A percentile compares a stretch with the other conserved stretches of the same genome.
These are phyloP conservation scores for Capricornis sumatraensis DNA, from an alignment of 2,113 vertebrate species.

Conservation along the genomic window DNA sequence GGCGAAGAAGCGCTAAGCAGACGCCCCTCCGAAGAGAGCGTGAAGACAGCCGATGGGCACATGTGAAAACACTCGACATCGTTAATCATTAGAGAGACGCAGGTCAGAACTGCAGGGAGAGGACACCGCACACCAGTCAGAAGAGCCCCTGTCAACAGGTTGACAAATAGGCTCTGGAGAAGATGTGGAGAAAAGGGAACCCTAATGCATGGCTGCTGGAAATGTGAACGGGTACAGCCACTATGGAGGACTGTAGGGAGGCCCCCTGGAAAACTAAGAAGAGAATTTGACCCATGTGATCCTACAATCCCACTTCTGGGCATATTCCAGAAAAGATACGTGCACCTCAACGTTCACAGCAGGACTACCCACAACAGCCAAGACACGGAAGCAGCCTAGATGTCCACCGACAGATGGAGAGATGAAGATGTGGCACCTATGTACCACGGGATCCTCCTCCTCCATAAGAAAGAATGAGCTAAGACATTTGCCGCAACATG, in stretches of 20 bases:
- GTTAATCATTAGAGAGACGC: background rate
- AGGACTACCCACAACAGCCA: rapidly evolving
- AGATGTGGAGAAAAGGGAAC: background rate
- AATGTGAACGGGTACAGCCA: rapidly evolving
- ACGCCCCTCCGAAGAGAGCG: rapidly evolving
- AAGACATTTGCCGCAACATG: rapidly evolving
- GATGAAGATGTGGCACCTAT: rapidly evolving
- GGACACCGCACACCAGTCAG: rapidly evolving
- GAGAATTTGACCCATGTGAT: rapidly evolving
- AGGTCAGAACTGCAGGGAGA: background rate
- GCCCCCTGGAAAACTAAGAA: background rate
- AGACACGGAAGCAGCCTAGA: background rate
- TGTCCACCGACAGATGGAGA: rapidly evolving
- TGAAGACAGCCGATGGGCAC: background rate
- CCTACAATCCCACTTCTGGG: background rate
- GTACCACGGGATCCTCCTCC: background rate
- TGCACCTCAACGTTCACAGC: background rate
- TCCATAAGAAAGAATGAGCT: rapidly evolving
- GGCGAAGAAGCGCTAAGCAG: background rate
- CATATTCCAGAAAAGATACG: background rate
- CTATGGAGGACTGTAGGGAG: background rate
- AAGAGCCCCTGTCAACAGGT: rapidly evolving
- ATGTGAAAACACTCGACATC: no score
- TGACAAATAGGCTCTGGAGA: background rate
- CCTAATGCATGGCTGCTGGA: rapidly evolving